These are phyloP conservation scores for Caradrina kadenii DNA, from an alignment of 2,888 invertebrate genomes.

Conservation along the genomic window DNA sequence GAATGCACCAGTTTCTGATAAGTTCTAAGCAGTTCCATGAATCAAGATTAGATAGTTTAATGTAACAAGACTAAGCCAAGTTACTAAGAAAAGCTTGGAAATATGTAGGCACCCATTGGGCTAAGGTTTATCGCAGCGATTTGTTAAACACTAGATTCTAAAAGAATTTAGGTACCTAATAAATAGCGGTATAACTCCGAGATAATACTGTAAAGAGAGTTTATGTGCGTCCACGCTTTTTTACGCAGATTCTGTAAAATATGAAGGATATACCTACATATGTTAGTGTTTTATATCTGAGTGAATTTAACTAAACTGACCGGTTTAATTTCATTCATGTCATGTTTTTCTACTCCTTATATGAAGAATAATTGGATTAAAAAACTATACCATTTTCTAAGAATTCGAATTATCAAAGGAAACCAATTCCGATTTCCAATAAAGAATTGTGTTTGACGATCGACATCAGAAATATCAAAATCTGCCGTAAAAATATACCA, in stretches of 20 bases:
- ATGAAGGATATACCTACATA: not conserved
- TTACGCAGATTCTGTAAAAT: slow-evolving; percentile 5
- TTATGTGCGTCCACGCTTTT: not conserved
- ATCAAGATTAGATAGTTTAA: slow-evolving; percentile 27
- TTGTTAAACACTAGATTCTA: slow-evolving; percentile 6
- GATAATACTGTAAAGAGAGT: slow-evolving; percentile 2
- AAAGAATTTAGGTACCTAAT: not conserved
- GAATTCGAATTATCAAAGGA: slow-evolving; percentile 13
- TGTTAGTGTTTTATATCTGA: not conserved
- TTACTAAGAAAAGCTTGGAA: slow-evolving; percentile 15
- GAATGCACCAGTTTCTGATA: slow-evolving; percentile 17
- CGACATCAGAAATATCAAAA: not conserved
- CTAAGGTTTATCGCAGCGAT: not conserved
- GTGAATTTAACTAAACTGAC: slow-evolving; percentile 1
- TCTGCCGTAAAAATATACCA: slow-evolving; percentile 1
- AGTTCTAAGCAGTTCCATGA: slow-evolving; percentile 19
- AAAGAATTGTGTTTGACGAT: slow-evolving; percentile 21
- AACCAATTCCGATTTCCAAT: slow-evolving; percentile 24
- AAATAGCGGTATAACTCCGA: slow-evolving; percentile 3
- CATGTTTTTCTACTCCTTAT: not conserved
- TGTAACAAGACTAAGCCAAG: slow-evolving; percentile 26
- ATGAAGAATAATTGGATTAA: not conserved
- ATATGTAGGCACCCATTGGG: not conserved
- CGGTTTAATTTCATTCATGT: not conserved
- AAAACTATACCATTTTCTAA: slow-evolving; percentile 21